Conservation (phyloP, 2,113 vertebrate genomes). For the Gymnarchus niloticus region DNA sequence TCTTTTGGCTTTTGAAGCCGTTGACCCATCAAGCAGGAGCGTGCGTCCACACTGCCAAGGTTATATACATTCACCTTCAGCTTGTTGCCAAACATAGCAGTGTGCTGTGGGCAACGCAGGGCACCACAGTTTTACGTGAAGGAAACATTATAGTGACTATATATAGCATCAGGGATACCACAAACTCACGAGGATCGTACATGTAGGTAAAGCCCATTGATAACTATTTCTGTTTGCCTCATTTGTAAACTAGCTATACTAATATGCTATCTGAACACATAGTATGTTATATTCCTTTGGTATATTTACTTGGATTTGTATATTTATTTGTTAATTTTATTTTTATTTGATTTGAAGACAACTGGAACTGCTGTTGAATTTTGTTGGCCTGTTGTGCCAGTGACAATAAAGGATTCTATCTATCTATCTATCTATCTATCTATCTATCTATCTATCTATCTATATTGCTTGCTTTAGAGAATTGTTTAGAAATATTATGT, state of each 20-base stretch:
- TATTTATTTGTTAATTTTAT: too few species aligned
- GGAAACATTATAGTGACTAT: background rate
- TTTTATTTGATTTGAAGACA: too few species aligned
- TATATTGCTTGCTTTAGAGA: background rate
- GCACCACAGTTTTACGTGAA: background rate
- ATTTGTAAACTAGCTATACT: too few species aligned
- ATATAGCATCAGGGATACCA: background rate
- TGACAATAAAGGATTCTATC: too few species aligned
- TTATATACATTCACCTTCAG: background rate
- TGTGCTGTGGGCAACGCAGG: background rate
- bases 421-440: too few species aligned
- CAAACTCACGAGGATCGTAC: background rate
- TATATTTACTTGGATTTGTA: too few species aligned
- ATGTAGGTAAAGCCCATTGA: background rate
- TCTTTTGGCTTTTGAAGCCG: background rate
- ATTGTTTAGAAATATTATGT: background rate
- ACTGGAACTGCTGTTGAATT: too few species aligned
- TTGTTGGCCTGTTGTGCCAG: too few species aligned
- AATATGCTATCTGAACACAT: too few species aligned
- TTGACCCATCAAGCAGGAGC: background rate
- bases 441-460: too few species aligned
- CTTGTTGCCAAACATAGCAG: background rate
- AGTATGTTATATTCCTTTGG: too few species aligned
- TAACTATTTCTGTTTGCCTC: background rate
- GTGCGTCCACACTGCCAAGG: background rate